Evolutionary conservation across 1,140 invertebrate species (phyloP), one percentile per base, ranked within the genome.

Genomic region (Subanguina moxae): DNA sequence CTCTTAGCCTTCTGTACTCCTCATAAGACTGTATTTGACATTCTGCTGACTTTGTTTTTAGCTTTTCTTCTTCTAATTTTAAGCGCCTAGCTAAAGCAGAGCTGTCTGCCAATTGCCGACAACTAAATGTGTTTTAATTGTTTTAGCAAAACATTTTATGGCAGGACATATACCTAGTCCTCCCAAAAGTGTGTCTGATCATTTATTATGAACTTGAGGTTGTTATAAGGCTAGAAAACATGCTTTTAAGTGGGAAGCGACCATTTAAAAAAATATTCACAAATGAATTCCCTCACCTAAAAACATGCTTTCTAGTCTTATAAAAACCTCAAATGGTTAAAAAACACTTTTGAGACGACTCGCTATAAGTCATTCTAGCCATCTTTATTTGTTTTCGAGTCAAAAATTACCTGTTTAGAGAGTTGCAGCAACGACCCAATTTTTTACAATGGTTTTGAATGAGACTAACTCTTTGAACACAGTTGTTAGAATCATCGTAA

Each of bases 11-110:
- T 1, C 64, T 52, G 48, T 59, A 67, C 66, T 59, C 58, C 23
- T 67, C 66, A 28, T 67, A 43, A 5, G 66, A 30, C 28, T 67
- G 66, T 27, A 45, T 17, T 64, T 68, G 30, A 43, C 66, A 68
- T 64, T 56, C 32, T 5, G 30, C 46, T 32, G 66, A 64, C 15
- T 43, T 11, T 13, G 11, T 32, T 52, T 48, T 63, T 63, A 68
- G 21, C 19, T 45, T 25, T 56, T 68, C 11, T 23, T 68, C 57
- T 52, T 65, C 45, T 19, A 46, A 17, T 19, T 38, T 19, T 17
- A 68, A 48, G 38, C 66, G 57, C 27, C 43, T 13, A 1, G 61
- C 30, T 27, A 68, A 52, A 15, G 25, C 66, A 42, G 66, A 65
- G 25, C 21, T 45, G 48, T 62, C 57, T 27, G 23, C 23, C 23